Conservation (phyloP, 2,797 vertebrate species). For the Argentina silus region DNA sequence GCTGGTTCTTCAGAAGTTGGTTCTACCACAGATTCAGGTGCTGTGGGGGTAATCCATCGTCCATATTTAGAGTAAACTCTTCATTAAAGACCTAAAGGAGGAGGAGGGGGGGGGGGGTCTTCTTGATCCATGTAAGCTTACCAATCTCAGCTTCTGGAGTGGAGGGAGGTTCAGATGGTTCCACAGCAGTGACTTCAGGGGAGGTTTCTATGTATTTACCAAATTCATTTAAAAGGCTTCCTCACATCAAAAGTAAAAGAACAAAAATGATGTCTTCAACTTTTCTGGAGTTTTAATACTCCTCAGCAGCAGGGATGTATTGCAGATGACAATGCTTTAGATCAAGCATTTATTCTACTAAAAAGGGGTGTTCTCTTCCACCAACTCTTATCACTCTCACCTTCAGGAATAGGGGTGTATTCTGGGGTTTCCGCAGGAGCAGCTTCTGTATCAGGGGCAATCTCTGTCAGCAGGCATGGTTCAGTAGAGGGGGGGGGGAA, state of each 20-base stretch:
- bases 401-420: not conserved
- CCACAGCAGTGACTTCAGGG: conserved; percentile 3
- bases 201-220: not conserved
- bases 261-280: not conserved
- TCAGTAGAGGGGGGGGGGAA: not conserved
- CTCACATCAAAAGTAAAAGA: not conserved
- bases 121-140: not conserved
- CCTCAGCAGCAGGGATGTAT: not conserved
- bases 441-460: not conserved
- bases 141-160: not conserved
- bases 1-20: not conserved
- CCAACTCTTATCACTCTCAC: not conserved
- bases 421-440: not conserved
- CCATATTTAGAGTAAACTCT: not conserved
- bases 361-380: not conserved
- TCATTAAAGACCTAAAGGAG: not conserved
- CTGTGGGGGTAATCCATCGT: conserved; percentile 6
- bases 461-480: not conserved
- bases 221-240: not conserved
- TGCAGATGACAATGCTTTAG: not conserved
- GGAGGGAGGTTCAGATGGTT: not conserved
- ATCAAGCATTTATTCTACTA: not conserved
- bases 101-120: not conserved
- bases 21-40: not conserved
- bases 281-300: conserved; percentile 4